Percentiles rank a stretch among this genome's conserved stretches.
Conservation (phyloP, 2,888 invertebrate genomes). For the Euzophera pinguis region DNA sequence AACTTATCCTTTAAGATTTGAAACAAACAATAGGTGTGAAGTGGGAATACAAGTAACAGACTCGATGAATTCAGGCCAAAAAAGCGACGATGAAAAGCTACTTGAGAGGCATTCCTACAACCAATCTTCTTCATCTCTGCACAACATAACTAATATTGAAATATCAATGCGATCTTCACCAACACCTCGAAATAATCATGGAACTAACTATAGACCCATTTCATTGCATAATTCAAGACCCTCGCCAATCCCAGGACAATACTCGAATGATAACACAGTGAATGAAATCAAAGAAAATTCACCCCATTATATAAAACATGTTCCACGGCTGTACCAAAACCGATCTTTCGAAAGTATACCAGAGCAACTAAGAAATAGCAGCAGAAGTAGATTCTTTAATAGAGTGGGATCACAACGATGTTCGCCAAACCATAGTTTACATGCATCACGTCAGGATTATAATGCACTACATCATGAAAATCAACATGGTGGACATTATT, state of each 20-base stretch:
- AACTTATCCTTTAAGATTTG: slow-evolving; percentile 32
- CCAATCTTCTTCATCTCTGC: slow-evolving; percentile 61
- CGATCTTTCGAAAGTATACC: slow-evolving; percentile 74
- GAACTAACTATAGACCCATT: slow-evolving; percentile 64
- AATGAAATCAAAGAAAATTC: slow-evolving; percentile 70
- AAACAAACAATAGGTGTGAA: slow-evolving; percentile 52
- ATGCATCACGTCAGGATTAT: slow-evolving; percentile 57
- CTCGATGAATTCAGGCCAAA: slow-evolving; percentile 56
- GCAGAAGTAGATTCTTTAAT: slow-evolving; percentile 66
- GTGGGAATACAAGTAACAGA: slow-evolving; percentile 53
- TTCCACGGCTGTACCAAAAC: slow-evolving; percentile 67
- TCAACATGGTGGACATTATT: slow-evolving; percentile 50
- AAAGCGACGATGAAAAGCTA: slow-evolving; percentile 76
- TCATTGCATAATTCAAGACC: slow-evolving; percentile 62
- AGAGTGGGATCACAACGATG: slow-evolving; percentile 70
- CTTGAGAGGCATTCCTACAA: slow-evolving; percentile 60
- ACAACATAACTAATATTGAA: slow-evolving; percentile 75
- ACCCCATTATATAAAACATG: slow-evolving; percentile 67
- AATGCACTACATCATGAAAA: slow-evolving; percentile 41
- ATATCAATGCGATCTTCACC: slow-evolving; percentile 64
- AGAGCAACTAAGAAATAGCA: slow-evolving; percentile 64
- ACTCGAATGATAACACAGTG: slow-evolving; percentile 51
- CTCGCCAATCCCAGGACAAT: slow-evolving; percentile 39
- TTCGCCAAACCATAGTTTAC: slow-evolving; percentile 48
- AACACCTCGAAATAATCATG: slow-evolving; percentile 42